Percentiles rank a stretch among this genome's conserved stretches.
Evolutionary conservation across 2,888 invertebrate species (phyloP).

Genomic region (Agrotis segetum): DNA sequence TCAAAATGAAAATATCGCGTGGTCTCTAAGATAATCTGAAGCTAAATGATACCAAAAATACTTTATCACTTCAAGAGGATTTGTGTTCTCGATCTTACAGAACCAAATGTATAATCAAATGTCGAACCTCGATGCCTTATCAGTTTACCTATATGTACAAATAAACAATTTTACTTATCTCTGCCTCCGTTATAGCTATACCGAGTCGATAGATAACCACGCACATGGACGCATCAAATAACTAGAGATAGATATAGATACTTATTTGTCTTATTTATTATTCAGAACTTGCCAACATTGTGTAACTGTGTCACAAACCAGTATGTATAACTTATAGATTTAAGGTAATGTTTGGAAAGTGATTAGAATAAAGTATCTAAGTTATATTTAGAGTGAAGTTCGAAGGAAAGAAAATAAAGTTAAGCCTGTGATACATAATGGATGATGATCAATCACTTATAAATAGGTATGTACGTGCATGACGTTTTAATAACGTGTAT

Average conservation of each 20-base stretch:
- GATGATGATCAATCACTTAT: constrained; percentile 43
- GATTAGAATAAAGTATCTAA: not conserved
- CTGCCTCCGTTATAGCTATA: constrained; percentile 45
- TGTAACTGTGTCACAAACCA: constrained; percentile 21
- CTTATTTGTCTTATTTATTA: constrained; percentile 25
- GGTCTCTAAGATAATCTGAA: too few species aligned
- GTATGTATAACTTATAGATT: constrained; percentile 9
- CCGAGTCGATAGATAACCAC: constrained; percentile 62
- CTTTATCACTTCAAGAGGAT: not conserved
- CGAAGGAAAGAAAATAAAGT: not conserved
- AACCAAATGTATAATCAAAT: constrained; percentile 32
- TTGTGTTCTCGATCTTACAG: constrained; percentile 7
- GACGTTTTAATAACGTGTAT: not conserved
- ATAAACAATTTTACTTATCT: constrained; percentile 66
- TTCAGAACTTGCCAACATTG: constrained; percentile 6
- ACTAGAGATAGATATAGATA: not conserved
- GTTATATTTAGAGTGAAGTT: not conserved
- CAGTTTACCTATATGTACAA: constrained; percentile 49
- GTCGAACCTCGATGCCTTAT: constrained; percentile 57
- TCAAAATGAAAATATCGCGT: not conserved
- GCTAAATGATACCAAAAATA: too few species aligned
- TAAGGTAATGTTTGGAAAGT: not conserved
- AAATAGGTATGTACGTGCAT: constrained; percentile 48
- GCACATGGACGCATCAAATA: constrained; percentile 47
- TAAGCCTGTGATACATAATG: constrained; percentile 28